Conservation (phyloP, 2,888 invertebrate genomes). For the Zaprionus lineosus region DNA sequence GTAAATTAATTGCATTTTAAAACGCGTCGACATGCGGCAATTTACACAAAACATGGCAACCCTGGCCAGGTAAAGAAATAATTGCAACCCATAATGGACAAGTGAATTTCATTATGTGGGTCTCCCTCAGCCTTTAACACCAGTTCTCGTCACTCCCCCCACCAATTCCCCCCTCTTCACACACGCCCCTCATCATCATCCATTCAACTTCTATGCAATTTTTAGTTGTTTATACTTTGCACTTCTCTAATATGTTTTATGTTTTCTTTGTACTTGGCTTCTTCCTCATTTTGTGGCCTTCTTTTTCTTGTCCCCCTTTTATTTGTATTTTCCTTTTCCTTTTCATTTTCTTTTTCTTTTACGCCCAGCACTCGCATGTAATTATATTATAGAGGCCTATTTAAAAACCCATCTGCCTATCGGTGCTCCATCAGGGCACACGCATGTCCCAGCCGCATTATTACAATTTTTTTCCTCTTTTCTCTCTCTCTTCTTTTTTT, state of each 20-base stretch:
- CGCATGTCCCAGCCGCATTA: constrained; percentile 72
- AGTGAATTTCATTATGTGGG: constrained; percentile 65
- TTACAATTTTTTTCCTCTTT: constrained; percentile 55
- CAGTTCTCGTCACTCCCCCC: neutral
- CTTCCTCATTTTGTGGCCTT: too few relatives aligned
- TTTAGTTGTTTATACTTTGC: constrained; percentile 49
- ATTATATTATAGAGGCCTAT: constrained; percentile 71
- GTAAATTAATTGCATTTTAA: constrained; percentile 57
- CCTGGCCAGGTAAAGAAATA: constrained; percentile 36
- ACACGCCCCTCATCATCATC: too few relatives aligned
- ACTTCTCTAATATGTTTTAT: constrained; percentile 41
- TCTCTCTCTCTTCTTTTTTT: constrained; percentile 18
- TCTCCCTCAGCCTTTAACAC: neutral
- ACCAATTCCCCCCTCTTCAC: neutral
- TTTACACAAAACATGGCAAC: constrained; percentile 50
- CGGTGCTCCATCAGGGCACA: constrained; percentile 43
- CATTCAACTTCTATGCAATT: constrained; percentile 30
- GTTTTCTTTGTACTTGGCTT: too few relatives aligned
- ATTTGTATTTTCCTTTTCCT: constrained; percentile 40
- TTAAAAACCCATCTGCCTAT: constrained; percentile 36
- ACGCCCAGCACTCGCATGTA: constrained; percentile 66
- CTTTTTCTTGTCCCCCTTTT: constrained; percentile 30
- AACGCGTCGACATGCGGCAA: constrained; percentile 53
- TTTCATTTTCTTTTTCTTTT: constrained; percentile 33
- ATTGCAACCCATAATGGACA: constrained; percentile 66